These are phyloP conservation scores for Mormyrops attenuatus DNA, from an alignment of 2,797 vertebrate genomes.

Conservation along the genomic window DNA sequence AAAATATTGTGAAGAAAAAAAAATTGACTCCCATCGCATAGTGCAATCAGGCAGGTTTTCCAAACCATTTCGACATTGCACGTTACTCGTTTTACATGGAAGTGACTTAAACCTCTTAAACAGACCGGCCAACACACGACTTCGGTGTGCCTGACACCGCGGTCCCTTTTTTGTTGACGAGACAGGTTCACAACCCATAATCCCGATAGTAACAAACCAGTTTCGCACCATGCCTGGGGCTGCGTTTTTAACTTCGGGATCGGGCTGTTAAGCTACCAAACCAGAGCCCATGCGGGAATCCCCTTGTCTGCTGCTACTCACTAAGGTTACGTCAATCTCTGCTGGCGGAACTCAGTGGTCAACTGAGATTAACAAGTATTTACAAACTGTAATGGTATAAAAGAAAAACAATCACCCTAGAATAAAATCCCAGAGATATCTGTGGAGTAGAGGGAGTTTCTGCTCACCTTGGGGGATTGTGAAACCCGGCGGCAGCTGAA, in stretches of 20 bases:
- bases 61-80: not conserved
- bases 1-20: not conserved
- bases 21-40: no score
- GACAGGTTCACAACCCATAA: not conserved
- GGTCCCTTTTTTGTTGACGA: not conserved
- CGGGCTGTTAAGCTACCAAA: not conserved
- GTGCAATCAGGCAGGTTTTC: not conserved
- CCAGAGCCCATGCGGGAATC: not conserved
- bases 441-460: not conserved
- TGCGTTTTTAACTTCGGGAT: not conserved
- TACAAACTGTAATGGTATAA: not conserved
- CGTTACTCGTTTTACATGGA: not conserved
- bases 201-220: not conserved
- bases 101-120: not conserved
- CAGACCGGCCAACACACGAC: not conserved
- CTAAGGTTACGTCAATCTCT: not conserved
- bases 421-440: not conserved
- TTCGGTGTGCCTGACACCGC: no score
- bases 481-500: constrained; percentile 80
- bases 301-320: not conserved
- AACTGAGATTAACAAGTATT: not conserved
- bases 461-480: constrained; percentile 60
- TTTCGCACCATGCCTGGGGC: not conserved
- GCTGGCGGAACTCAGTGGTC: not conserved
- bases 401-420: not conserved